Evolutionary conservation across 2,888 invertebrate genomes (phyloP), one percentile per base, ranked within the genome.

Genomic region (Petrolisthes cinctipes): DNA sequence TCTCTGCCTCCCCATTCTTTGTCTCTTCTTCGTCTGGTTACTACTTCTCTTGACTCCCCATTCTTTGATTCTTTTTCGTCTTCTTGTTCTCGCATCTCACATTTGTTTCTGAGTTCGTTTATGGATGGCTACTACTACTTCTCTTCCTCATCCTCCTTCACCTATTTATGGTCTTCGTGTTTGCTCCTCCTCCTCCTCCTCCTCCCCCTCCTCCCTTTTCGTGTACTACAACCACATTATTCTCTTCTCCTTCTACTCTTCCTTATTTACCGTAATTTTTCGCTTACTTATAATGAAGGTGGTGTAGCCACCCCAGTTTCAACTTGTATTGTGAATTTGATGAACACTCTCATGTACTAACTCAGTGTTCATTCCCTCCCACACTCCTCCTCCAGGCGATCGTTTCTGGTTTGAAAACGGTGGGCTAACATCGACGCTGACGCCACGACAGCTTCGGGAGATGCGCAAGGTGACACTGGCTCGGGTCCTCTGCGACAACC

Each of bases 331-430:
- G 2, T 37, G 37, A 37, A 37, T 17, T 17, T 61, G 17, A 61
- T 17, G 3, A 17, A 61, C 61, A 9, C 17, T 61, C 61, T 17
- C 61, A 61, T 61, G 9, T 17, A 11, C 9, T 61, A 11, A 61
- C 61, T 17, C 17, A 61, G 3, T 61, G 61, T 3, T 17, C 11
- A 61, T 61, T 61, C 61, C 17, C 61, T 61, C 61, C 9, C 61
- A 11, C 53, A 17, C 17, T 9, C 6, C 53, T 37, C 7, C 20
- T 9, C 9, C 85, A 90, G 93, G 93, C 0, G 93, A 93, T 91
- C 91, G 93, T 83, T 93, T 93, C 90, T 93, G 95, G 94, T 97
- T 96, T 92, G 97, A 97, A 93, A 97, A 97, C 92, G 95, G 95
- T 3, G 95, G 94, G 4, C 94, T 95, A 76, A 95, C 95, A 89